Conservation (phyloP, 2,888 invertebrate genomes). For the Lasioglossum vierecki region DNA sequence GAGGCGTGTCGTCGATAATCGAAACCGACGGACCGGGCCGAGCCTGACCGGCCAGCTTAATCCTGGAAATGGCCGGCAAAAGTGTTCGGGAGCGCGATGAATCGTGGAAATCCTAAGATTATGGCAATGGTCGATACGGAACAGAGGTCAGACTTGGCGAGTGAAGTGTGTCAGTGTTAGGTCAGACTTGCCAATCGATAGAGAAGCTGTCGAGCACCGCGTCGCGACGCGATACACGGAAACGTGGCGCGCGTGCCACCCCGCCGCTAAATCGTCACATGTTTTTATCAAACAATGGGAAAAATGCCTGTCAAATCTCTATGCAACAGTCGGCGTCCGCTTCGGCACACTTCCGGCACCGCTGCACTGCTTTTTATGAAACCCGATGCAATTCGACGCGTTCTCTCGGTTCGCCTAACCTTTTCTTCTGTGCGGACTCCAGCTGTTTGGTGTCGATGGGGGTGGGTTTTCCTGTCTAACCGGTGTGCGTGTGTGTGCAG, state of each 20-base stretch:
- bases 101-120: conserved; percentile 67
- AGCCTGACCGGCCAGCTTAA: neutral
- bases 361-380: neutral
- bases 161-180: conserved; percentile 83
- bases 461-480: neutral
- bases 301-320: neutral
- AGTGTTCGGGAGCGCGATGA: conserved; percentile 39
- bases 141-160: conserved; percentile 76
- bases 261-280: neutral
- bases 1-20: conserved; percentile 21
- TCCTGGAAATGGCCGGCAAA: conserved; percentile 32
- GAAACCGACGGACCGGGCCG: neutral
- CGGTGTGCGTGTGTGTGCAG: neutral
- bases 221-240: conserved; percentile 56
- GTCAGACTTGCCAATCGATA: conserved; percentile 82
- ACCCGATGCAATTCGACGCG: neutral
- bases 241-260: neutral
- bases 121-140: conserved; percentile 69
- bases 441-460: neutral
- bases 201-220: conserved; percentile 66
- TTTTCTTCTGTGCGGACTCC: neutral
- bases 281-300: neutral
- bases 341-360: neutral
- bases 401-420: neutral
- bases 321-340: neutral